A percentile compares a stretch with the other conserved stretches of the same genome.
Evolutionary conservation across 1,140 invertebrate species (phyloP).

Genomic region (Calycopis cecrops): DNA sequence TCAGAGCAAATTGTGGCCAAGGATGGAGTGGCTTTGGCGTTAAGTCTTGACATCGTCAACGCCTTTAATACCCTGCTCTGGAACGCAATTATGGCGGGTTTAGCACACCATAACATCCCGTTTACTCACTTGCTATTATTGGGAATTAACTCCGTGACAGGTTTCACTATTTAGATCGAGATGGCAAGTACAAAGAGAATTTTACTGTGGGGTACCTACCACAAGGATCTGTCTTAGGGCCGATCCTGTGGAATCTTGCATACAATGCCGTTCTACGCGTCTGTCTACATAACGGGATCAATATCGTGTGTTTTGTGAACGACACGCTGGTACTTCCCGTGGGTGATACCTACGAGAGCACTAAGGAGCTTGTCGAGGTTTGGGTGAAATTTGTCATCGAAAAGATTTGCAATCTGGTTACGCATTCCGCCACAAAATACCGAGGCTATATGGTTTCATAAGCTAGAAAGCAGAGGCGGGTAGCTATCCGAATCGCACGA

Average conservation of each 20-base stretch:
- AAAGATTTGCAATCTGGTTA: not conserved
- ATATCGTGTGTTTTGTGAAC: too few species aligned
- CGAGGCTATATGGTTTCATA: not conserved
- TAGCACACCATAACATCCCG: not conserved
- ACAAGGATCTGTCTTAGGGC: conserved; percentile 15
- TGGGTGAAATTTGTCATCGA: not conserved
- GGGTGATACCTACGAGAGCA: not conserved
- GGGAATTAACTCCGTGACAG: conserved; percentile 17
- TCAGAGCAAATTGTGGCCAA: conserved; percentile 10
- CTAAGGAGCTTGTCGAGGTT: not conserved
- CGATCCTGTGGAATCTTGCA: conserved; percentile 20
- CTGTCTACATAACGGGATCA: not conserved
- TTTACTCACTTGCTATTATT: conserved; percentile 8
- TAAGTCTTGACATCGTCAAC: conserved; percentile 24
- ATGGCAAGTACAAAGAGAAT: not conserved
- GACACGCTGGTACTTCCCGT: too few species aligned
- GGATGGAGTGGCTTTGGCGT: conserved; percentile 20
- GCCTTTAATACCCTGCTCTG: conserved; percentile 27
- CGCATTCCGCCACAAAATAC: not conserved
- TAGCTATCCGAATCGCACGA: too few species aligned
- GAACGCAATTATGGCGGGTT: conserved; percentile 12
- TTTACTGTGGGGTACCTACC: conserved; percentile 20
- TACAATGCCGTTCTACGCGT: conserved; percentile 20
- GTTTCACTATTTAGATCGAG: conserved; percentile 2
- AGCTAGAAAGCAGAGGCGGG: too few species aligned